Conservation (phyloP, 2,797 vertebrate species). For the Phataginus tetradactyla region DNA sequence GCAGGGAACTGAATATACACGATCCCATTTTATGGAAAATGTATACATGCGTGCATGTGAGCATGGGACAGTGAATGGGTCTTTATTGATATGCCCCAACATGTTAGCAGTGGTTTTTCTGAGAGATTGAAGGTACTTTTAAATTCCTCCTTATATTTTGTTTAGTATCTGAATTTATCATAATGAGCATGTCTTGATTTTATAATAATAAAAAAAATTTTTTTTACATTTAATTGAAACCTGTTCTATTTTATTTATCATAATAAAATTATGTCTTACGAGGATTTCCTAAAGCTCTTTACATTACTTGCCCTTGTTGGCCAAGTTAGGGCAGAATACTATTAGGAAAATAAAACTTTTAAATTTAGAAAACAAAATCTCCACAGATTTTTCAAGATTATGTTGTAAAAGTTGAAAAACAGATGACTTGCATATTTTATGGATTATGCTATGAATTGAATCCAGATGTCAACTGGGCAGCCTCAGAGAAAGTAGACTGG, state of each 20-base stretch:
- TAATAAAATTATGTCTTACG: not conserved
- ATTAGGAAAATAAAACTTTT: not conserved
- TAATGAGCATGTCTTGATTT: not conserved
- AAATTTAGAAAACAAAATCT: slow-evolving; percentile 10
- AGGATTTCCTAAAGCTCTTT: slow-evolving; percentile 40
- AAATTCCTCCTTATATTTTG: not conserved
- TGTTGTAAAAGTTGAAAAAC: not conserved
- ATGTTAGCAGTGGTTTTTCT: not conserved
- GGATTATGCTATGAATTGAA: not conserved
- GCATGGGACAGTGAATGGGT: not conserved
- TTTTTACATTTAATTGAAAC: slow-evolving; percentile 30
- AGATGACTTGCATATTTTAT: not conserved
- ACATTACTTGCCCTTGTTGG: not conserved
- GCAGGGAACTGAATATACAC: not conserved
- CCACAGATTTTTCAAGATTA: slow-evolving; percentile 18
- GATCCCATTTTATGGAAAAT: not conserved
- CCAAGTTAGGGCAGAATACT: not conserved
- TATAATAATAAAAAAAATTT: not conserved
- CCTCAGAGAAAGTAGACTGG: not conserved
- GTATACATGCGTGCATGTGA: rapidly evolving
- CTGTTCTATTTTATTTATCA: not conserved
- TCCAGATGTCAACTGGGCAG: not conserved
- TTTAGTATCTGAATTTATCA: not conserved
- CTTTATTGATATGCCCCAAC: not conserved
- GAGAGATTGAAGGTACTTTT: not conserved